Evolutionary conservation across 1,140 invertebrate species (phyloP).

Genomic region (Condylostylus longicornis): DNA sequence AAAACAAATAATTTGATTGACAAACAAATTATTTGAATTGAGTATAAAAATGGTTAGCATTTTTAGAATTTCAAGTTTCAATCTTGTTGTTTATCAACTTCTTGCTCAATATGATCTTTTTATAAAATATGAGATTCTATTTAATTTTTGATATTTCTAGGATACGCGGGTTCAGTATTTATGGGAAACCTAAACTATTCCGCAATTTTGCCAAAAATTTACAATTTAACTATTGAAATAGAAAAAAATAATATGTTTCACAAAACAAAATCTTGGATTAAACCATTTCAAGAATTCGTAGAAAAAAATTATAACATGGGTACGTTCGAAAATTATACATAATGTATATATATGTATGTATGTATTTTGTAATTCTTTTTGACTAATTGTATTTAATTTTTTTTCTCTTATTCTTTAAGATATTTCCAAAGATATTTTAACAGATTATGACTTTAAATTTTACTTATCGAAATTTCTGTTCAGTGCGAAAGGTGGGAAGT

Average conservation of each 20-base stretch:
- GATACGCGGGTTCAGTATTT: constrained; percentile 47
- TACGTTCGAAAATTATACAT: background rate
- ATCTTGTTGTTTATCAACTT: no score
- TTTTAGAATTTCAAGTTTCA: no score
- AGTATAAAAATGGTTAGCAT: no score
- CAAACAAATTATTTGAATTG: no score
- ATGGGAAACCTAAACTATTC: constrained; percentile 51
- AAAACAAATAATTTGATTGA: no score
- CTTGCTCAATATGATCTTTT: no score
- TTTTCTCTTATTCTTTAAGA: no score
- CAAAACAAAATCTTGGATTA: constrained; percentile 45
- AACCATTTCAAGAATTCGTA: constrained; percentile 44
- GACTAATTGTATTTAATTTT: no score
- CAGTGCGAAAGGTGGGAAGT: constrained; percentile 49
- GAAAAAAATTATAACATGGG: constrained; percentile 29
- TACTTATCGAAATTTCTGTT: constrained; percentile 56
- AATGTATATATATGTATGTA: constrained; percentile 10
- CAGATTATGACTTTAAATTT: constrained; percentile 38
- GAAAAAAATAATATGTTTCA: constrained; percentile 36
- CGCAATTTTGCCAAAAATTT: constrained; percentile 44
- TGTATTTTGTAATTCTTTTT: no score
- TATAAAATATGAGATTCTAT: no score
- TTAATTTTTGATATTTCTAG: no score
- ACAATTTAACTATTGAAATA: constrained; percentile 38
- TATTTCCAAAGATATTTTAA: constrained; percentile 34